Conservation (phyloP, 1,140 invertebrate species). For the Bombus ignitus region DNA sequence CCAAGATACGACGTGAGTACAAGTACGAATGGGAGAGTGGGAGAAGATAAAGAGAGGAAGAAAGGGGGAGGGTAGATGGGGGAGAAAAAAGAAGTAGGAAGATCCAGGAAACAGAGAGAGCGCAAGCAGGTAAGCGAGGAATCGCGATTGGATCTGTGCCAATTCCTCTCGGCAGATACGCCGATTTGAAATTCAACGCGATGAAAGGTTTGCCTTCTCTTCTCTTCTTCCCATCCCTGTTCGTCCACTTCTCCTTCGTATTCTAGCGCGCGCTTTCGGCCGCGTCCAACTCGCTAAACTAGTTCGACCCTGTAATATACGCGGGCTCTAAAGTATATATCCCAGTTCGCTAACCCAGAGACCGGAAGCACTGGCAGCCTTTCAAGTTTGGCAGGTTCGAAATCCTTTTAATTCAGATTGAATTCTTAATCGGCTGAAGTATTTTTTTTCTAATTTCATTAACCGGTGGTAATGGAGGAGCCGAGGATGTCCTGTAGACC, state of each 20-base stretch:
- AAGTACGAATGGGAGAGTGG: constrained; percentile 20
- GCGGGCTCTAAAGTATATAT: constrained; percentile 60
- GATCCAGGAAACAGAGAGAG: constrained; percentile 49
- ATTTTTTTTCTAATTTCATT: constrained; percentile 40
- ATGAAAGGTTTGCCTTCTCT: constrained; percentile 56
- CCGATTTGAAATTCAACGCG: constrained; percentile 69
- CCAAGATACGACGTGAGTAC: constrained; percentile 43
- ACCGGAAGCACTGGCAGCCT: constrained; percentile 68
- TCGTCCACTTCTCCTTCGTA: neutral
- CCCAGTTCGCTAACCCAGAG: constrained; percentile 67
- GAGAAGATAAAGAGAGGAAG: constrained; percentile 4
- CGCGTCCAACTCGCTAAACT: constrained; percentile 65
- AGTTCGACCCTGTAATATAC: constrained; percentile 68
- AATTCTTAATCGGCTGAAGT: constrained; percentile 42
- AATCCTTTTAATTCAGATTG: constrained; percentile 67
- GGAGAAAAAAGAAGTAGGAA: constrained; percentile 45
- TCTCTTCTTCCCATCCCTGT: constrained; percentile 23
- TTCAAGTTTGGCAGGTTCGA: constrained; percentile 67
- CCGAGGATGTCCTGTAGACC: neutral
- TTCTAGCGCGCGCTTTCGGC: constrained; percentile 47
- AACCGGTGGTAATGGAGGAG: constrained; percentile 1
- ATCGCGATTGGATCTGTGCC: constrained; percentile 74
- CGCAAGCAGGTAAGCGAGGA: constrained; percentile 67
- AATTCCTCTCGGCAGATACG: constrained; percentile 61
- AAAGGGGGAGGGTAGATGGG: neutral